Conservation (phyloP, 1,140 invertebrate species). For the Bombus fervidus region DNA sequence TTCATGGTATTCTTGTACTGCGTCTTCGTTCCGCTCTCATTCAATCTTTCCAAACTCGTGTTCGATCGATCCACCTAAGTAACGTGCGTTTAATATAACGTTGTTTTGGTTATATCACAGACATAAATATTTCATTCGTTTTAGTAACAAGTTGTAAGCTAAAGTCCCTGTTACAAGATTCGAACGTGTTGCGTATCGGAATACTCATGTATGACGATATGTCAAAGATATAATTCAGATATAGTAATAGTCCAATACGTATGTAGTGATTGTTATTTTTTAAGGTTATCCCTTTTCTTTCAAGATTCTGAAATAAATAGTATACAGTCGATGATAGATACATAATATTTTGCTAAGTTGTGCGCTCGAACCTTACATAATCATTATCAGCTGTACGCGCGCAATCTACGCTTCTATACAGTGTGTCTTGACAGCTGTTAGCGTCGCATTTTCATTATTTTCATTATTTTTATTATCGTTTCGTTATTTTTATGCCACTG, state of each 20-base stretch:
- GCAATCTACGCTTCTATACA: slow-evolving; percentile 18
- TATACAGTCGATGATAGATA: no score
- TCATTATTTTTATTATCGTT: background rate
- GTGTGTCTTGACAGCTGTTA: slow-evolving; percentile 32
- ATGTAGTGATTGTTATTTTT: background rate
- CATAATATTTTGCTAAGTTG: background rate
- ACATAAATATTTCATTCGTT: background rate
- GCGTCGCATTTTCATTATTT: background rate
- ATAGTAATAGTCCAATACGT: background rate
- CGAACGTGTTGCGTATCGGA: background rate
- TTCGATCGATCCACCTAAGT: slow-evolving; percentile 22
- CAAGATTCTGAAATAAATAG: background rate
- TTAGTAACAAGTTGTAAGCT: background rate
- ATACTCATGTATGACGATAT: background rate
- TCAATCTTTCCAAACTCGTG: slow-evolving; percentile 12
- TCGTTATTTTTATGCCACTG: background rate
- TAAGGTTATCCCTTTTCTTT: no score
- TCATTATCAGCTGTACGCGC: slow-evolving; percentile 36
- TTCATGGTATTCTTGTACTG: slow-evolving; percentile 29
- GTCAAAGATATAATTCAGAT: background rate
- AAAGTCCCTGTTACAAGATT: no score
- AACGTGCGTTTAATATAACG: background rate
- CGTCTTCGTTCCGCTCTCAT: slow-evolving; percentile 29
- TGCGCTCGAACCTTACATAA: slow-evolving; percentile 29
- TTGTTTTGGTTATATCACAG: background rate